Base-by-base conservation (phyloP, 1,140 invertebrate genomes). In the Micrasema longulum region DNA sequence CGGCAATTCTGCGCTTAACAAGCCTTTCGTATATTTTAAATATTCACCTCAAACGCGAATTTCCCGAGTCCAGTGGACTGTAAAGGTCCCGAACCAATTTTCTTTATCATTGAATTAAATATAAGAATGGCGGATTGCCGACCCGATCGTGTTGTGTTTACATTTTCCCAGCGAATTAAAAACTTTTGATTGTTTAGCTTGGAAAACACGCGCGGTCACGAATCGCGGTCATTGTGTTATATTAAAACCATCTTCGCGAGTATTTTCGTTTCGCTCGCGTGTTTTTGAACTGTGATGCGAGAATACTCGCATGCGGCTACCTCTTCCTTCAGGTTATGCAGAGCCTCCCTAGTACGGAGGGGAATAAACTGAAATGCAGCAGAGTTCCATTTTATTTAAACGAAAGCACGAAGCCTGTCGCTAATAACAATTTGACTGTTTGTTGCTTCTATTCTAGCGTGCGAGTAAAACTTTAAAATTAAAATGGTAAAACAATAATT, bases 61-160 rank as follows among this genome's bases (percentile, higher is more conserved):
- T 41, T 60, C 47, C 50, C 36, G 14, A 41, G 55, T 60, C 67
- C 67, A 38, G 35, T 7, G 11, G 57, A 62, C 57, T 48, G 38
- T 63, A 35, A 71, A 71, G 45, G 64, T 43, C 65, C 53, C 55
- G 66, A 69, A 69, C 72, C 72, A 73, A 73, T 73, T 69, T 73
- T 65, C 72, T 63, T 65, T 55, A 43, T 35, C 35, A 26, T 22
- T 73, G 72, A 73, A 73, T 73, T 55, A 73, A 69, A 57, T 41
- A 73, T 73, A 31, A 35, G 50, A 41, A 55, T 18, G 31, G 31
- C 23, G 31, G 67, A 73, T 69, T 73, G 72, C 67, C 55, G 41
- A 43, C 16, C 41, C 41, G 57, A 35, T 69, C 66, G 43, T 65
- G 65, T 36, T 55, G 36, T 66, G 68, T 69, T 60, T 73, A 60